Evolutionary conservation across 2,888 invertebrate species (phyloP).

Genomic region (Archips xylosteana): DNA sequence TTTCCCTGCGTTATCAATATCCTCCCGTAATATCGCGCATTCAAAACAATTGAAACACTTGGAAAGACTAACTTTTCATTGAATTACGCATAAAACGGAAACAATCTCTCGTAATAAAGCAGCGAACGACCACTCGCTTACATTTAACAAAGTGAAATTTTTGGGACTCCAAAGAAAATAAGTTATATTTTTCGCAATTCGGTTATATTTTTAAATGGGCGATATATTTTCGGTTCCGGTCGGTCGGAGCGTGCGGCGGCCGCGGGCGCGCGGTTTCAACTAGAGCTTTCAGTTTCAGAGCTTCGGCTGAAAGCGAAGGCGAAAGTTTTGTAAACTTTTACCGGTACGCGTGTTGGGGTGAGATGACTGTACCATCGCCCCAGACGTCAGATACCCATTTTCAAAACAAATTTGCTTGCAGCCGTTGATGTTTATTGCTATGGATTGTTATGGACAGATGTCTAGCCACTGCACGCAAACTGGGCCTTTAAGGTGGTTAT

Average conservation of each 20-base stretch:
- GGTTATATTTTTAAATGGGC: neutral
- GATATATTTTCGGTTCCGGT: neutral
- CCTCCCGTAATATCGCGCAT: neutral
- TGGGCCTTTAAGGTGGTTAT: no score
- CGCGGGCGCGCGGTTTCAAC: neutral
- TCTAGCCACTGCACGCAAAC: no score
- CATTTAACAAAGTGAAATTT: no score
- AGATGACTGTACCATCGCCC: no score
- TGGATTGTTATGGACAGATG: no score
- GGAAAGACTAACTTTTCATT: neutral
- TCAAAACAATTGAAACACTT: neutral
- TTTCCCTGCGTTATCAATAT: neutral
- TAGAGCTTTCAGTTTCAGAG: slow-evolving; percentile 19
- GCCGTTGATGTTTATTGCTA: no score
- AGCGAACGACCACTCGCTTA: no score
- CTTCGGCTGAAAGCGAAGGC: slow-evolving; percentile 9
- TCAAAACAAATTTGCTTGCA: no score
- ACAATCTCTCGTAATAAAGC: no score
- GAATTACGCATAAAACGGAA: no score
- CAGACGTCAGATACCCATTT: no score
- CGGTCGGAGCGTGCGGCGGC: neutral
- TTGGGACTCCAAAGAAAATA: no score
- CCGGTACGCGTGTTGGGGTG: neutral
- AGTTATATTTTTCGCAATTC: neutral
- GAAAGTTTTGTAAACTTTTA: slow-evolving; percentile 3